Evolutionary conservation across 2,113 vertebrate genomes (phyloP).

Genomic region (Abramis brama): DNA sequence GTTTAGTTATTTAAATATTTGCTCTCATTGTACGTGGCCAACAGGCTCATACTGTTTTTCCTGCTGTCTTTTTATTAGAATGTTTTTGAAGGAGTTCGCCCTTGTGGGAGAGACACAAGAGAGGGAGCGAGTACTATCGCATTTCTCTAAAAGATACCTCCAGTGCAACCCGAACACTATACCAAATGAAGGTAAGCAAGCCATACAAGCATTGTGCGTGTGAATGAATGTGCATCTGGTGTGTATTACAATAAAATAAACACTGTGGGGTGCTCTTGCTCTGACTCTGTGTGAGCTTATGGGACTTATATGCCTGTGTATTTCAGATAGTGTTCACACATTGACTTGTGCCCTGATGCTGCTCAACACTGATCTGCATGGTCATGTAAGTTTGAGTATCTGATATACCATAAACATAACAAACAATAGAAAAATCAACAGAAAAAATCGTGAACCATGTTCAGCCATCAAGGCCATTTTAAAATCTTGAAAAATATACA

Average conservation of each 20-base stretch:
- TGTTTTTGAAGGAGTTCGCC: constrained; percentile 89
- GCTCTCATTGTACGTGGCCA: background rate
- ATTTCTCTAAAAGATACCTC: constrained; percentile 92
- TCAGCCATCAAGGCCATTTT: background rate
- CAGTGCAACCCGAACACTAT: constrained; percentile 83
- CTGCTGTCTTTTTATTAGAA: constrained; percentile 68
- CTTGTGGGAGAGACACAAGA: constrained; percentile 96
- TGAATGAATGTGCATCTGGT: background rate
- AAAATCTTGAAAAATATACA: background rate
- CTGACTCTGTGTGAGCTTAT: background rate
- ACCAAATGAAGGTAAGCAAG: constrained; percentile 86
- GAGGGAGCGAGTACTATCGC: constrained; percentile 90
- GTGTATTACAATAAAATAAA: background rate
- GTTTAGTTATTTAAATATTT: background rate
- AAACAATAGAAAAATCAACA: background rate
- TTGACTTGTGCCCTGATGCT: constrained; percentile 94
- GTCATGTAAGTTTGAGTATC: constrained; percentile 80
- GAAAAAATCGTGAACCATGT: background rate
- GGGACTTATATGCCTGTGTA: constrained; percentile 35
- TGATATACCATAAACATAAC: background rate
- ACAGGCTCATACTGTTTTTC: background rate
- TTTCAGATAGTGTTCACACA: constrained; percentile 86
- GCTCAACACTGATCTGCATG: constrained; percentile 94
- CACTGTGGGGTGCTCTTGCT: constrained; percentile 33
- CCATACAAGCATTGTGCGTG: constrained; percentile 5